A percentile compares a stretch with the other conserved stretches of the same genome.
phyloP scores from a whole-genome alignment of 2,113 vertebrate species.

The Oreochromis spilurus region DNA sequence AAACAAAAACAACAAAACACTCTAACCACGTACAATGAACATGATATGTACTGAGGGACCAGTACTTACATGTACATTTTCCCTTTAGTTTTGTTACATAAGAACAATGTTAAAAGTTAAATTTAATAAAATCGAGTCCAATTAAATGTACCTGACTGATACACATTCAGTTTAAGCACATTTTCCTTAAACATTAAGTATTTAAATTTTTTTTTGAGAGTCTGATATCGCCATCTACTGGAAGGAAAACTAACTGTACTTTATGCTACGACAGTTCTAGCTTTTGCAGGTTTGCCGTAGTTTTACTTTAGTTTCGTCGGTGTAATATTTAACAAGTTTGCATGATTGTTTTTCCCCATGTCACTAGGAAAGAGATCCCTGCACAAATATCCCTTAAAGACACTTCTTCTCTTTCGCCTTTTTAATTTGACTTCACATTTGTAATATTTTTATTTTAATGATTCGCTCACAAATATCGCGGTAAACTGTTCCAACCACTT shows the following conservation, averaged over 20 bases:
- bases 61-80: not conserved
- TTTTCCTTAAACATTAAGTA: not conserved
- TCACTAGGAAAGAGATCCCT: not conserved
- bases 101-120: not conserved
- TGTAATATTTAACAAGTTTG: not conserved
- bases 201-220: not conserved
- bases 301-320: not conserved
- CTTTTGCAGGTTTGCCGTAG: not conserved
- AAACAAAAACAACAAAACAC: not conserved
- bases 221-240: slow-evolving; percentile 41
- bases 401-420: not conserved
- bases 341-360: not conserved
- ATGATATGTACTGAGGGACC: not conserved
- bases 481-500: not conserved
- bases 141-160: not conserved
- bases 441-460: not conserved
- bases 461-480: not conserved
- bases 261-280: not conserved
- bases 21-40: not conserved
- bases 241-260: not conserved
- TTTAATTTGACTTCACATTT: not conserved
- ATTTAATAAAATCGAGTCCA: not conserved
- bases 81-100: not conserved
- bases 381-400: not conserved
- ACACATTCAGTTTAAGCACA: not conserved